Base-by-base conservation (phyloP, 2,113 vertebrate genomes). In the Spilogale gracilis region DNA sequence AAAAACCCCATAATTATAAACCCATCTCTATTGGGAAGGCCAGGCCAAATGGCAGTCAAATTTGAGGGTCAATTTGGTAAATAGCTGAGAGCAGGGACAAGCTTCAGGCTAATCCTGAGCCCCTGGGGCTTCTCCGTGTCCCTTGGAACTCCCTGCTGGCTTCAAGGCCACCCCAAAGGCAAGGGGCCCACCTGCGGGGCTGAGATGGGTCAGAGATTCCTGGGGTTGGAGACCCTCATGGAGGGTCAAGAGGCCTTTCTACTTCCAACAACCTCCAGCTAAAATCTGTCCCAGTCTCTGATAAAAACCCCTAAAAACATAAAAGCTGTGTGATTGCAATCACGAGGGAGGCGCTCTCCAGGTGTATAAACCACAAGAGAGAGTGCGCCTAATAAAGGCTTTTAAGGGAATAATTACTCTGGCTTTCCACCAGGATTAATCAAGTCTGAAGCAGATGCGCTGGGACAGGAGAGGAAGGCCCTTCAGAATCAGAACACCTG, bases 241-340 rank as follows among this genome's bases (percentile, higher is more conserved):
- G 18, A 38, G 30, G 13, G 4, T 5, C 58, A 3, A n/a, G 14
- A n/a, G 48, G 32, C 30, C 25, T 54, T 71, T 30, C 25, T 23
- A 2, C n/a, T 83, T 27, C 65, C 13, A 23, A 0, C 16, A 25
- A 1, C 17, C 50, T 60, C 81, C 48, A 48, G 8, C 45, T 60
- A 25, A 23, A 13, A 18, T 43, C 83, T 30, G 6, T 27, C 54
- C 69, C 58, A 4, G 9, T 18, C n/a, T 78, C 38, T 48, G 67
- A 30, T 27, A 14, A 20, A 50, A 82, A n/a, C 25, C 52, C 2
- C 9, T 30, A 52, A 61, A 54, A 65, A 17, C 17, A 0, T 0
- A n/a, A n/a, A 3, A 2, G 2, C 52, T 43, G 27, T 5, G 3
- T 0, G 1, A 1, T 14, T 2, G 0, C 0, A 0, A 2, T 56